Evolutionary conservation across 2,888 invertebrate species (phyloP).

Genomic region (Caenorhabditis afra): DNA sequence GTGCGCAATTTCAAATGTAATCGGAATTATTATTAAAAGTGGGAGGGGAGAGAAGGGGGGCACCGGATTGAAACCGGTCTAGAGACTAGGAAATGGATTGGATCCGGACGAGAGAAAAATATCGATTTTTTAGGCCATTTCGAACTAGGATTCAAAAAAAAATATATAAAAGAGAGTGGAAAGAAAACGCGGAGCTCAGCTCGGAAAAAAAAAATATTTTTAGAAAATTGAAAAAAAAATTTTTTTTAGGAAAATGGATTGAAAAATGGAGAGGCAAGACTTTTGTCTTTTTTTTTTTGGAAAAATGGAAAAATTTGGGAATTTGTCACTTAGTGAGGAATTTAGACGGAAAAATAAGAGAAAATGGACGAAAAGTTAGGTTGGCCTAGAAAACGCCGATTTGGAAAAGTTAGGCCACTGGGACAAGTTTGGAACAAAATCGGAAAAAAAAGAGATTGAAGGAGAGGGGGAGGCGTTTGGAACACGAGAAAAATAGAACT

Average conservation of each 20-base stretch:
- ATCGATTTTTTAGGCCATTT: no score
- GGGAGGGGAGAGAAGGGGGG: background rate
- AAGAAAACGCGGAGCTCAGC: slow-evolving; percentile 31
- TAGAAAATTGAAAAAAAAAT: slow-evolving; percentile 12
- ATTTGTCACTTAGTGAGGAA: no score
- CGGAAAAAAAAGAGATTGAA: background rate
- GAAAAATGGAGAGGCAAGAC: slow-evolving; percentile 16
- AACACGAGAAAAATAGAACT: slow-evolving; percentile 26
- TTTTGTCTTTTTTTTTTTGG: slow-evolving; percentile 11
- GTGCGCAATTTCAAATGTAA: background rate
- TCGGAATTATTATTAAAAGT: background rate
- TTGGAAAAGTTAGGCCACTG: slow-evolving; percentile 2
- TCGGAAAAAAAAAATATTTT: slow-evolving; percentile 38
- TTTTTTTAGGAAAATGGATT: slow-evolving; percentile 10
- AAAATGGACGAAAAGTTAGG: no score
- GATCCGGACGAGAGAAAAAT: no score
- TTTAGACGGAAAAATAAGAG: background rate
- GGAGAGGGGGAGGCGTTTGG: no score
- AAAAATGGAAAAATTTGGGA: no score
- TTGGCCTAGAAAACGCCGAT: background rate
- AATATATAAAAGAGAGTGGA: background rate
- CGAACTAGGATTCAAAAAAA: background rate
- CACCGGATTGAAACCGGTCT: slow-evolving; percentile 15
- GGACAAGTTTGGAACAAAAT: background rate
- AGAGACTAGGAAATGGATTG: no score